Conservation (phyloP, 2,888 invertebrate genomes). For the Nysson spinosus region DNA sequence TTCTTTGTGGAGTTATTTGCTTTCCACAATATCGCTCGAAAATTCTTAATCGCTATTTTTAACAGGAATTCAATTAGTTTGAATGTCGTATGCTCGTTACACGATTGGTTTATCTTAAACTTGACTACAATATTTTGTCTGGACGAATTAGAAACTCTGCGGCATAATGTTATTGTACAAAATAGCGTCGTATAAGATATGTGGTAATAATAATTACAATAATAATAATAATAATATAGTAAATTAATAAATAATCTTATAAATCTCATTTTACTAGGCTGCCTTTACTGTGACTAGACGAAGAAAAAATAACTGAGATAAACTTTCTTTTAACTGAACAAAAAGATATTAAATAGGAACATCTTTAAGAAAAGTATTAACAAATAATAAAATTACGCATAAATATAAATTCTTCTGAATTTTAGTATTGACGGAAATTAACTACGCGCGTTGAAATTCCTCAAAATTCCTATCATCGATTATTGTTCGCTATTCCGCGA, state of each 20-base stretch:
- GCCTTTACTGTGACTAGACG: constrained; percentile 30
- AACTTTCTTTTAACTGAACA: constrained; percentile 11
- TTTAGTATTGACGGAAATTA: constrained; percentile 5
- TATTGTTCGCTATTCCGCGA: too few relatives aligned
- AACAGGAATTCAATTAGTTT: constrained; percentile 31
- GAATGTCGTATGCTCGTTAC: constrained; percentile 22
- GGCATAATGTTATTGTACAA: constrained; percentile 6
- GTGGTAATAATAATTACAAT: too few relatives aligned
- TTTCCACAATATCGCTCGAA: constrained; percentile 26
- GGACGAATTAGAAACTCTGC: constrained; percentile 34
- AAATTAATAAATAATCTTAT: background rate
- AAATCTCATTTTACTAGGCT: background rate
- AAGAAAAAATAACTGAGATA: constrained; percentile 1
- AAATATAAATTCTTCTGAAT: constrained; percentile 10
- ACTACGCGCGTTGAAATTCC: too few relatives aligned
- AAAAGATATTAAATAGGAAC: constrained; percentile 53
- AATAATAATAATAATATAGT: constrained; percentile 16
- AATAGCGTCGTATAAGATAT: too few relatives aligned
- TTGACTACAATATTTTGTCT: constrained; percentile 21
- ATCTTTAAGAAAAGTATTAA: constrained; percentile 31
- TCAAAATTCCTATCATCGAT: too few relatives aligned
- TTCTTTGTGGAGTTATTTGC: too few relatives aligned
- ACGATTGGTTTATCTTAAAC: constrained; percentile 21
- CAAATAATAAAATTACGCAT: constrained; percentile 1
- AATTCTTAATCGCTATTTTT: constrained; percentile 27